Evolutionary conservation across 2,888 invertebrate genomes (phyloP).

Genomic region (Cataglyphis cursor): DNA sequence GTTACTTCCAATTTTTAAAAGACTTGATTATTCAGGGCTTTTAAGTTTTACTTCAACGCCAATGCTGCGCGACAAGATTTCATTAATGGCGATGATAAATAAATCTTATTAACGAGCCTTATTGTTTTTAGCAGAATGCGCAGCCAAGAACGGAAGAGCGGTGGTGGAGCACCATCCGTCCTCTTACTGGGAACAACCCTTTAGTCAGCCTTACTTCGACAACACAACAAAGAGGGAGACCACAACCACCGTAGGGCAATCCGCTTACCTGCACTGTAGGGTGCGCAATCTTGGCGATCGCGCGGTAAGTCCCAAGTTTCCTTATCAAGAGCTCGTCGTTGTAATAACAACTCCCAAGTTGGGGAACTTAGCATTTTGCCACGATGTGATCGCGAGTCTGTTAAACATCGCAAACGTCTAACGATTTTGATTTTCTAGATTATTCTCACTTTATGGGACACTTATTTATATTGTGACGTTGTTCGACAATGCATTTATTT

Average conservation of each 20-base stretch:
- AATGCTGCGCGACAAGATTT: not conserved
- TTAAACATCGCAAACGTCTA: conserved; percentile 11
- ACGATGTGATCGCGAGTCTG: not conserved
- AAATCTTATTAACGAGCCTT: conserved; percentile 60
- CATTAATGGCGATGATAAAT: conserved; percentile 14
- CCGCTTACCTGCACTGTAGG: conserved; percentile 94
- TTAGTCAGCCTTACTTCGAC: conserved; percentile 96
- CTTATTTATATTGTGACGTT: not conserved
- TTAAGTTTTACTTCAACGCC: not conserved
- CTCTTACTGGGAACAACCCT: conserved; percentile 89
- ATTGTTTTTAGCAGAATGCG: conserved; percentile 80
- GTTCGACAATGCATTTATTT: not conserved
- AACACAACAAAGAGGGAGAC: conserved; percentile 94
- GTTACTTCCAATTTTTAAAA: not conserved
- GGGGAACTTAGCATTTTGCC: conserved; percentile 18
- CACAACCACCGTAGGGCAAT: conserved; percentile 95
- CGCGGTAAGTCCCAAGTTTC: conserved; percentile 90
- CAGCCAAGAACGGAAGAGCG: conserved; percentile 80
- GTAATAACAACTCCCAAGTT: conserved; percentile 63
- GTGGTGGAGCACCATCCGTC: conserved; percentile 84
- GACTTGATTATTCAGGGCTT: not conserved
- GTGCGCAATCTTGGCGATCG: conserved; percentile 95
- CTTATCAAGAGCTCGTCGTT: conserved; percentile 59
- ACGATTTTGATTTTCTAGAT: not conserved
- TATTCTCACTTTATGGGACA: not conserved